Conservation (phyloP, 2,888 invertebrate species). For the Stenichneumon culpator region DNA sequence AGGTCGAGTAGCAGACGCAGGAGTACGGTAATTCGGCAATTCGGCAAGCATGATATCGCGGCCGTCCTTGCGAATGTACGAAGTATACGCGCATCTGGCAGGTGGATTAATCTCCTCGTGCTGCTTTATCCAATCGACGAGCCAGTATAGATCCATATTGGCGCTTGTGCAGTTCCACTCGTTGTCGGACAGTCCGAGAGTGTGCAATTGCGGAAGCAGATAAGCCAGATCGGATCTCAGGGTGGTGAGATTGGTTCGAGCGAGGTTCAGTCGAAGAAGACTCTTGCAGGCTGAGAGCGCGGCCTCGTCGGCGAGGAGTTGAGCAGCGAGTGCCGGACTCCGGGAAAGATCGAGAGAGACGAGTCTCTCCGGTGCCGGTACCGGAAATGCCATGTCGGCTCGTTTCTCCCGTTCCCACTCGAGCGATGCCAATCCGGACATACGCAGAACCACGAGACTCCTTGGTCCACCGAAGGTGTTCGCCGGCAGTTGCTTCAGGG, state of each 20-base stretch:
- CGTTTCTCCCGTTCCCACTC: conserved; percentile 84
- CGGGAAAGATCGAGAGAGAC: conserved; percentile 91
- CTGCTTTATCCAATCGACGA: conserved; percentile 89
- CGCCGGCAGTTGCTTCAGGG: conserved; percentile 89
- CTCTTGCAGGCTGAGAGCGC: conserved; percentile 90
- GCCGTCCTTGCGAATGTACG: conserved; percentile 9
- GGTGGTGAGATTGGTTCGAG: conserved; percentile 88
- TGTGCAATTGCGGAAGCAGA: conserved; percentile 90
- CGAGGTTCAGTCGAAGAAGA: conserved; percentile 90
- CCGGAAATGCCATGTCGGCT: conserved; percentile 89
- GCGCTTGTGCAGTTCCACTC: conserved; percentile 88
- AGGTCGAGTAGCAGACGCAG: not conserved
- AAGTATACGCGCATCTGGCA: conserved; percentile 75
- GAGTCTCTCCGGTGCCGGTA: conserved; percentile 90
- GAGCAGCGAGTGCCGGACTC: conserved; percentile 90
- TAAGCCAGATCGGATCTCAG: conserved; percentile 90
- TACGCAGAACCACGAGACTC: conserved; percentile 89
- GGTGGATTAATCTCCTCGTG: conserved; percentile 83
- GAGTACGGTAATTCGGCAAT: conserved; percentile 70
- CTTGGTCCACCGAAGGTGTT: conserved; percentile 90
- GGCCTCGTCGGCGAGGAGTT: conserved; percentile 90
- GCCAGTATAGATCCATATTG: conserved; percentile 87
- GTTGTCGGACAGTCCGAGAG: conserved; percentile 90
- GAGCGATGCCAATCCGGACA: conserved; percentile 88
- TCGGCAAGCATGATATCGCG: conserved; percentile 73